Percentiles rank a stretch among this genome's conserved stretches.
phyloP scores from a whole-genome alignment of 2,888 invertebrate species.

The Hemistola chrysoprasaria region DNA sequence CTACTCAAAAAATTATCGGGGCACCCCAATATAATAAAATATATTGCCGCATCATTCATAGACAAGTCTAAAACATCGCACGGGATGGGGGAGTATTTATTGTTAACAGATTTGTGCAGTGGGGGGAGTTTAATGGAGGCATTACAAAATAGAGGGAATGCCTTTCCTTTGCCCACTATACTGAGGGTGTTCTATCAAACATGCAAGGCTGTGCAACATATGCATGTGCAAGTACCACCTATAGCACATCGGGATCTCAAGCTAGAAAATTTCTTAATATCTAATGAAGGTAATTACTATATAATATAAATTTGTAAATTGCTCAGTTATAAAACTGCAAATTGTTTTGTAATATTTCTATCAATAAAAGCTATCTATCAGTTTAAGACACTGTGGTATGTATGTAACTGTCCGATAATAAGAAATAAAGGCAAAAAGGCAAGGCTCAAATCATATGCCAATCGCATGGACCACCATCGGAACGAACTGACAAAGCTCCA shows the following conservation, averaged over 20 bases:
- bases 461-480: too few relatives aligned
- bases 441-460: too few relatives aligned
- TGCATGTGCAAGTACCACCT: constrained; percentile 95
- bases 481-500: too few relatives aligned
- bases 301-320: too few relatives aligned
- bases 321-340: too few relatives aligned
- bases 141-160: constrained; percentile 80
- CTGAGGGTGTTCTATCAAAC: constrained; percentile 95
- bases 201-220: constrained; percentile 93
- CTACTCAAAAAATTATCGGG: constrained; percentile 94
- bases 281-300: constrained; percentile 84
- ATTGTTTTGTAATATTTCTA: too few relatives aligned
- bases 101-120: constrained; percentile 96
- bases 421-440: too few relatives aligned
- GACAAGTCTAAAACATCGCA: constrained; percentile 90
- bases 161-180: constrained; percentile 86
- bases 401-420: too few relatives aligned
- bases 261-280: constrained; percentile 96
- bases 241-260: constrained; percentile 98
- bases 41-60: constrained; percentile 91
- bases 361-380: too few relatives aligned
- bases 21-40: constrained; percentile 95
- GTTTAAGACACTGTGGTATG: too few relatives aligned
- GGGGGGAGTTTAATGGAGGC: constrained; percentile 89
- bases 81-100: constrained; percentile 93